Evolutionary conservation across 2,113 vertebrate species (phyloP).

Genomic region (Notechis scutatus): DNA sequence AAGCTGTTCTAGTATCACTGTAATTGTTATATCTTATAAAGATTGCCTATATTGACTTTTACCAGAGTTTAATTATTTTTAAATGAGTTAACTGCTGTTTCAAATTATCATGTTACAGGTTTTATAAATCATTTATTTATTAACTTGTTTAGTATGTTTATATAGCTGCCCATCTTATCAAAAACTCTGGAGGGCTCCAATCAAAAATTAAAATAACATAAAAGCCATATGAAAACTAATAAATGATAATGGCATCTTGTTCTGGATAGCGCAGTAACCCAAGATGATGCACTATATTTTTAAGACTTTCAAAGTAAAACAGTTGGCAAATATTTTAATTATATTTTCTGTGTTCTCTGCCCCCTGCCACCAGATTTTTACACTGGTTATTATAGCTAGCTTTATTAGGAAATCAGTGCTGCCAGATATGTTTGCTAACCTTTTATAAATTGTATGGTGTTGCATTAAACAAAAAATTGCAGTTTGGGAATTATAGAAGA

Average conservation of each 20-base stretch:
- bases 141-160: background rate
- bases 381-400: constrained; percentile 31
- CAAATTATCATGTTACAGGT: background rate
- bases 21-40: background rate
- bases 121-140: background rate
- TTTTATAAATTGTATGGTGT: constrained; percentile 19
- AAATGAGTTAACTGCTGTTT: background rate
- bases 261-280: background rate
- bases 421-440: constrained; percentile 19
- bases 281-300: background rate
- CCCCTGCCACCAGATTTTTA: constrained; percentile 47
- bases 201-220: background rate
- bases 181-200: background rate
- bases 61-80: background rate
- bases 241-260: background rate
- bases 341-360: background rate
- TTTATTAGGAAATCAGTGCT: constrained; percentile 24
- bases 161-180: background rate
- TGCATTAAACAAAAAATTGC: constrained; percentile 29
- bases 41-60: background rate
- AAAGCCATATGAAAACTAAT: background rate
- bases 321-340: background rate
- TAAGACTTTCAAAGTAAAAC: background rate
- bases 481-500: constrained; percentile 37
- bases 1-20: background rate